Base-by-base conservation (phyloP, 37 sponge, comb jelly and placozoan species). In the Haliclona indistincta region DNA sequence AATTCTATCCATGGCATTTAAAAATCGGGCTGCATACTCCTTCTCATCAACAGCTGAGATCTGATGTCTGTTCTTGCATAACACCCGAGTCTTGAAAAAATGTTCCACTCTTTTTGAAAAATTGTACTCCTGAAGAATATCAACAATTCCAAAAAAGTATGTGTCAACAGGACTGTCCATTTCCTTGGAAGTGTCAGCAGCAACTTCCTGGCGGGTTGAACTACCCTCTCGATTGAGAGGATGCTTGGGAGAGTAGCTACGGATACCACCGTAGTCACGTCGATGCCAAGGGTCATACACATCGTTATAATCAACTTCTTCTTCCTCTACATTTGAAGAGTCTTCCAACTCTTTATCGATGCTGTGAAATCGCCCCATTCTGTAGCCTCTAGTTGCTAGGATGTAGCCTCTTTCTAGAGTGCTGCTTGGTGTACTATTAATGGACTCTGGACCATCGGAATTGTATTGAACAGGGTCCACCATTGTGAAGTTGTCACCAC, bases 51-150 rank as follows among this genome's bases (percentile, higher is more conserved):
- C 78, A 3, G 87, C 84, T 13, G 96, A 96, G 1, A 96, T 81
- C 15, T 77, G 61, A 25, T 82, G 51, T 10, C 47, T 44, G 60
- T 92, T 56, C 38, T 82, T 70, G 23, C 90, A 68, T 29, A 65
- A 44, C 29, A 89, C 44, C 22, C 63, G 73, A 1, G 96, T 77
- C 67, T 96, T 96, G 60, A 60, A 74, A 19, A 79, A 66, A 54
- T 85, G 82, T 45, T 96, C 96, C 39, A 45, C 32, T 44, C 74
- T 89, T 78, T 96, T 96, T 38, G 47, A 23, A 29, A 76, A 56
- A 38, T 87, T 89, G 83, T 96, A 96, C 53, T 84, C 49, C 68
- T 96, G 96, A 22, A 96, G 70, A 58, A 96, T 92, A 77, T 96
- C 96, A 37, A 96, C 84, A 1, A 96, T 67, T 11, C 93, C 96